Conservation (phyloP, 1,140 invertebrate genomes). For the Zophobas atratus region DNA sequence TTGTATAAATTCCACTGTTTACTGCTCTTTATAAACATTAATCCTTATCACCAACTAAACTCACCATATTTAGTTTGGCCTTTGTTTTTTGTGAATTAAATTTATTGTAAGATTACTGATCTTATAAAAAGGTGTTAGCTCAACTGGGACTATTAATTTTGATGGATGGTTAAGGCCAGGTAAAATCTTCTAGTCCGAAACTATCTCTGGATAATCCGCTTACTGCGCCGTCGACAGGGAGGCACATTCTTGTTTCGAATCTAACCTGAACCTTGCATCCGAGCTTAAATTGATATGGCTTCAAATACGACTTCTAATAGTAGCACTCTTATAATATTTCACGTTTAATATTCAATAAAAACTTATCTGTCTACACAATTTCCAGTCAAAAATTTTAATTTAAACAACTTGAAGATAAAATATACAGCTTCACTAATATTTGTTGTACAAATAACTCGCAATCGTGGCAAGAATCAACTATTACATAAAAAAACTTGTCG, state of each 20-base stretch:
- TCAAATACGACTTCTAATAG: constrained; percentile 16
- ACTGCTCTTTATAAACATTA: constrained; percentile 48
- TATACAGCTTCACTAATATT: constrained; percentile 36
- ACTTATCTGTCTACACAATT: constrained; percentile 8
- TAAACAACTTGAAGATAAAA: constrained; percentile 35
- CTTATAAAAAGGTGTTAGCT: constrained; percentile 45
- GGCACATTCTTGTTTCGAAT: constrained; percentile 52
- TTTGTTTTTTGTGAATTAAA: constrained; percentile 50
- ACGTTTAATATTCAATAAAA: constrained; percentile 17
- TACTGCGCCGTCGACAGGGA: constrained; percentile 49
- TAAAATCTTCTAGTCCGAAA: constrained; percentile 47
- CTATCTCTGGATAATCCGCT: constrained; percentile 56
- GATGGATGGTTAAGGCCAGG: constrained; percentile 55
- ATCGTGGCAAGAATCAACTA: constrained; percentile 34
- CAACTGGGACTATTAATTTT: constrained; percentile 55
- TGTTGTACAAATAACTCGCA: constrained; percentile 38
- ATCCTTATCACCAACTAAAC: constrained; percentile 51
- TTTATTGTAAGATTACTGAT: constrained; percentile 46
- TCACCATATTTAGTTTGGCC: constrained; percentile 50
- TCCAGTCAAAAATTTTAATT: constrained; percentile 15
- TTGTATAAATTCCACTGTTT: constrained; percentile 52
- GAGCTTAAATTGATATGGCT: constrained; percentile 16
- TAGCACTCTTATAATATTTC: constrained; percentile 11
- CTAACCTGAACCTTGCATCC: constrained; percentile 26
- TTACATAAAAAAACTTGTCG: constrained; percentile 26